Conservation (phyloP, 1,140 invertebrate genomes). For the Calliphora vicina region DNA sequence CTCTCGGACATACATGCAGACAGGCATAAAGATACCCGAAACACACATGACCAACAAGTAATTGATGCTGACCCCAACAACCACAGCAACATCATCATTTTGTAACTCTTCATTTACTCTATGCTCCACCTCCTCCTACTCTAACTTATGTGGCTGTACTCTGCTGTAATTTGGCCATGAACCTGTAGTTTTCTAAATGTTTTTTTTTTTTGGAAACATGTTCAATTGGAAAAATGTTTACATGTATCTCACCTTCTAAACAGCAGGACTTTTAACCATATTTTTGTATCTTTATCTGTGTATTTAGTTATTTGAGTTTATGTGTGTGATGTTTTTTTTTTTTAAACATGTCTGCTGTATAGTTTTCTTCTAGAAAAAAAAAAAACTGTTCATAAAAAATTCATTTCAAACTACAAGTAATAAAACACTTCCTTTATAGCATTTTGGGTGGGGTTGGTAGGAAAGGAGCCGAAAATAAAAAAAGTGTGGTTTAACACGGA, state of each 20-base stretch:
- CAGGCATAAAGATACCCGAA: neutral
- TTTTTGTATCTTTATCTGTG: neutral
- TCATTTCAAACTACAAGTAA: conserved; percentile 26
- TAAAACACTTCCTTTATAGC: conserved; percentile 13
- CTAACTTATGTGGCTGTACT: too few relatives aligned
- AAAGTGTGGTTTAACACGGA: conserved; percentile 14
- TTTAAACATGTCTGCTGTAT: conserved; percentile 6
- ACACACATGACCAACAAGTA: conserved; percentile 12
- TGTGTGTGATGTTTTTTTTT: neutral
- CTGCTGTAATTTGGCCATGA: too few relatives aligned
- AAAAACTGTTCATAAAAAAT: conserved; percentile 7
- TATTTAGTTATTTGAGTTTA: neutral
- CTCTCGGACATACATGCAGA: neutral
- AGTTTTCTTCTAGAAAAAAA: neutral
- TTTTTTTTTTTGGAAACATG: neutral
- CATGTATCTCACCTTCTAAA: conserved; percentile 8
- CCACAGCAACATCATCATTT: conserved; percentile 25
- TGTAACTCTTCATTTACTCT: neutral
- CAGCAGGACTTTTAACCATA: neutral
- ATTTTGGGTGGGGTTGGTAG: neutral
- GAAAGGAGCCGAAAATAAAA: neutral
- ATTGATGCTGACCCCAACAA: conserved; percentile 32
- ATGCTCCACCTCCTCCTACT: too few relatives aligned
- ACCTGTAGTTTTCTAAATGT: too few relatives aligned
- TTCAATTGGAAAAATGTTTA: conserved; percentile 20